phyloP scores from a whole-genome alignment of 2,797 vertebrate species.

The Chanos chanos region DNA sequence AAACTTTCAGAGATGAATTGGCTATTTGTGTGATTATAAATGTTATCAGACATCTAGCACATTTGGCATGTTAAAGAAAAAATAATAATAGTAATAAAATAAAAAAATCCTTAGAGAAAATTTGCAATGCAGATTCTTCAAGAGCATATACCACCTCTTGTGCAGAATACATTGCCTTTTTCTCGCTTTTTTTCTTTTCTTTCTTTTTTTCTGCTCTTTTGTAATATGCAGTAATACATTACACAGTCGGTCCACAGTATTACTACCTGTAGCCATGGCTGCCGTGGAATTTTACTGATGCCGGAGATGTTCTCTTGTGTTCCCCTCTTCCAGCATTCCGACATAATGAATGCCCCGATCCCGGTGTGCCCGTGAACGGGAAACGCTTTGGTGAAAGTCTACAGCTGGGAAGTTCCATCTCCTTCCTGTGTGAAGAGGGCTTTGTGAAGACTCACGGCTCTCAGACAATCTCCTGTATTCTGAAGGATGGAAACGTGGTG shows the following conservation, averaged over 20 bases:
- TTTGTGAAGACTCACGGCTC: slow-evolving; percentile 95
- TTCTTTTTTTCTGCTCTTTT: not conserved
- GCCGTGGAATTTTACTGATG: not conserved
- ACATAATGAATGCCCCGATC: slow-evolving; percentile 96
- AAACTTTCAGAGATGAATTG: slow-evolving; percentile 37
- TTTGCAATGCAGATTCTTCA: too few species aligned
- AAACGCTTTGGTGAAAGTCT: slow-evolving; percentile 94
- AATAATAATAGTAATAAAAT: too few species aligned
- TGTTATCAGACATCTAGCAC: too few species aligned
- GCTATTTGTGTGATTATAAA: slow-evolving; percentile 41
- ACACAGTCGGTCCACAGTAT: too few species aligned
- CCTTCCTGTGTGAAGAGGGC: slow-evolving; percentile 94
- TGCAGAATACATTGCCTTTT: too few species aligned
- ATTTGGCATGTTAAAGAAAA: too few species aligned
- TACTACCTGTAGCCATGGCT: not conserved
- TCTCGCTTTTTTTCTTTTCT: not conserved
- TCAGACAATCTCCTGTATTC: slow-evolving; percentile 89
- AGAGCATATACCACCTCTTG: too few species aligned
- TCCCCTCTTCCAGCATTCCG: slow-evolving; percentile 77
- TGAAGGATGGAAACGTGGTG: slow-evolving; percentile 94
- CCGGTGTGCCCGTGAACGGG: slow-evolving; percentile 92
- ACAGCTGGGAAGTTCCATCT: slow-evolving; percentile 94
- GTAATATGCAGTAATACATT: too few species aligned
- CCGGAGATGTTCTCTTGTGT: not conserved
- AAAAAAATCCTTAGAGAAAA: too few species aligned